Percentiles rank a stretch among this genome's conserved stretches.
Evolutionary conservation across 2,113 vertebrate species (phyloP).

Genomic region (Mustela nigripes): DNA sequence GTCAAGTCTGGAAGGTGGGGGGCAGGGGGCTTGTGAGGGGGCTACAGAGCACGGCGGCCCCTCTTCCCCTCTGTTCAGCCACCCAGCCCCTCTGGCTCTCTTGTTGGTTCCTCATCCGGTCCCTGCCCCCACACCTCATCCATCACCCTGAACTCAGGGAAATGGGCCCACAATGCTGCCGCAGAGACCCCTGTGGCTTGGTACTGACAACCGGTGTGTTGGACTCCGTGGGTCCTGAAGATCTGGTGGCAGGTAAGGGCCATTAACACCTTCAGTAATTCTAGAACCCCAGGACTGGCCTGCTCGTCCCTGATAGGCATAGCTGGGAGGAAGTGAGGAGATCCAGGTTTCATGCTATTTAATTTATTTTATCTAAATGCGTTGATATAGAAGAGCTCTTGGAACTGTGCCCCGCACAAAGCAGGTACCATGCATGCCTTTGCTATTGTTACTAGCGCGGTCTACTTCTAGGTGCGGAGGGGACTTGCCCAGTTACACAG

Average conservation of each 20-base stretch:
- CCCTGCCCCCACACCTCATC: conserved; percentile 64
- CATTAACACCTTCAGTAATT: conserved; percentile 67
- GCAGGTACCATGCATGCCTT: background rate
- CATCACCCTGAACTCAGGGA: background rate
- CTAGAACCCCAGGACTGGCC: background rate
- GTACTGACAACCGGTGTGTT: background rate
- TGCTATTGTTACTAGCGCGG: background rate
- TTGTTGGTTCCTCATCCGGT: background rate
- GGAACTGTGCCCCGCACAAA: background rate
- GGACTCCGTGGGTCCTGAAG: background rate
- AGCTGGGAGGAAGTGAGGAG: background rate
- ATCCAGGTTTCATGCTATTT: background rate
- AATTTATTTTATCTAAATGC: conserved; percentile 34
- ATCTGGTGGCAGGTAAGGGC: conserved; percentile 46
- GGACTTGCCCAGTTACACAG: background rate
- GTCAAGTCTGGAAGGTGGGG: conserved; percentile 10
- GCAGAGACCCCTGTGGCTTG: background rate
- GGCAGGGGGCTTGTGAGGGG: background rate
- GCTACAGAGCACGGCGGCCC: background rate
- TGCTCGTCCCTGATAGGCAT: background rate
- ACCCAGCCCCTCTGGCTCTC: background rate
- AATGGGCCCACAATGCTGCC: background rate
- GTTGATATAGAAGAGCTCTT: background rate
- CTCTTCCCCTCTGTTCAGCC: conserved; percentile 25
- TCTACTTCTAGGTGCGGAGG: background rate